phyloP scores from a whole-genome alignment of 1,140 invertebrate species.

The Odontomachus brunneus region DNA sequence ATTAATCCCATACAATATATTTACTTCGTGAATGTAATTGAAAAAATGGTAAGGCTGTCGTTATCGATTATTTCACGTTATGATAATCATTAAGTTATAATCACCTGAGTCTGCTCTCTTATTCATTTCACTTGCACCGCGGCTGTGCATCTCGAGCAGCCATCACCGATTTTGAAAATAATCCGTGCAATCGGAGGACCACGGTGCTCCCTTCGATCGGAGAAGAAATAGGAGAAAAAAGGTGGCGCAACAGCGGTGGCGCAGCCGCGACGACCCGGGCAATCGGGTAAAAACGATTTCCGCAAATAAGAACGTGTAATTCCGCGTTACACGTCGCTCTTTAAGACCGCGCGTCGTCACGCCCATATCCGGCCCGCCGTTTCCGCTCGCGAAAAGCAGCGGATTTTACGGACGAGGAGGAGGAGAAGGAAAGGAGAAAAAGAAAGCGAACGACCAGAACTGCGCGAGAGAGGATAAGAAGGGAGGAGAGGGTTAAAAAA shows the following conservation, averaged over 20 bases:
- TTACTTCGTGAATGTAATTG: too few relatives aligned
- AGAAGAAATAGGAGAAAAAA: neutral
- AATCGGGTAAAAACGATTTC: conserved; percentile 14
- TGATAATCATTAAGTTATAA: too few relatives aligned
- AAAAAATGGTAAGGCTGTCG: too few relatives aligned
- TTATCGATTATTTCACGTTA: too few relatives aligned
- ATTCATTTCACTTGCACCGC: neutral
- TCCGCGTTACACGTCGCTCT: conserved; percentile 12
- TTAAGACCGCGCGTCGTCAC: conserved; percentile 43
- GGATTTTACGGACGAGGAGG: conserved; percentile 5
- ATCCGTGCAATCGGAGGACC: neutral
- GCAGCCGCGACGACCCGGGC: neutral
- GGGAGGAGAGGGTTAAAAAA: neutral
- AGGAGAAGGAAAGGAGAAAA: neutral
- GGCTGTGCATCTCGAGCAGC: neutral
- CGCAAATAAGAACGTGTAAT: conserved; percentile 43
- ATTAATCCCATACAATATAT: too few relatives aligned
- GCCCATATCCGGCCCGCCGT: conserved; percentile 63
- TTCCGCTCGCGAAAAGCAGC: conserved; percentile 59
- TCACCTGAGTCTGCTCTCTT: neutral
- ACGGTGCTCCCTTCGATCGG: too few relatives aligned
- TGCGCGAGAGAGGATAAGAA: too few relatives aligned
- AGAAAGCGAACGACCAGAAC: neutral
- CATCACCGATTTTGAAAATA: conserved; percentile 33
- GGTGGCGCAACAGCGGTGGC: too few relatives aligned